Evolutionary conservation across 2,888 invertebrate species (phyloP).

Genomic region (Drosophila mettleri): DNA sequence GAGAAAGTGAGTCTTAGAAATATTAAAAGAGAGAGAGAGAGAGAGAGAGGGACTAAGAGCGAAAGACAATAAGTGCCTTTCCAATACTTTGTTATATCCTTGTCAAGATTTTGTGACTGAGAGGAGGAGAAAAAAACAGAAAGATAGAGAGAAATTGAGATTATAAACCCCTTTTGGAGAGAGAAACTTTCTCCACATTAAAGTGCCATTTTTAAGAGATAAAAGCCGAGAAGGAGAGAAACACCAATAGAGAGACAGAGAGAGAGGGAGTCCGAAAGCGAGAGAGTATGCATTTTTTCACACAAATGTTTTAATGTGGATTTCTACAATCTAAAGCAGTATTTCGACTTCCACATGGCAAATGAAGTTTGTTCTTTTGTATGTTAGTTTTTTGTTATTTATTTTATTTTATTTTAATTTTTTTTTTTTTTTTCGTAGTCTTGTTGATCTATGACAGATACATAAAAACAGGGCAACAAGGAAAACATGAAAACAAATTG

Average conservation of each 20-base stretch:
- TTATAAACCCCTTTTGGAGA: too few species aligned
- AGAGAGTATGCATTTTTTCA: too few species aligned
- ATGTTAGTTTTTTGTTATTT: constrained; percentile 1
- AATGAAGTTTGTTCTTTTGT: not conserved
- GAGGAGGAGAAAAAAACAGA: too few species aligned
- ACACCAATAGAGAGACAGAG: not conserved
- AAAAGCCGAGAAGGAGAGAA: too few species aligned
- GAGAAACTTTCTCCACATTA: too few species aligned
- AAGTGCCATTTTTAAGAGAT: too few species aligned
- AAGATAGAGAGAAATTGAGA: too few species aligned
- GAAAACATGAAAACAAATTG: constrained; percentile 59
- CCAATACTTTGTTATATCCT: too few species aligned
- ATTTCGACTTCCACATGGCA: not conserved
- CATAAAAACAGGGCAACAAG: constrained; percentile 36
- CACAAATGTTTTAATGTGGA: too few species aligned
- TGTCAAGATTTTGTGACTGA: too few species aligned
- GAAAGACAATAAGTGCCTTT: too few species aligned
- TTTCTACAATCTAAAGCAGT: too few species aligned
- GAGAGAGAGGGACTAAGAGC: not conserved
- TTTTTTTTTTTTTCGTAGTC: not conserved
- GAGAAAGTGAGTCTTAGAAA: not conserved
- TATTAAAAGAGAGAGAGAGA: not conserved
- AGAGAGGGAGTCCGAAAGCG: not conserved
- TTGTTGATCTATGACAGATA: constrained; percentile 30
- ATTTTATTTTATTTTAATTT: constrained; percentile 4